Evolutionary conservation across 2,888 invertebrate genomes (phyloP), one percentile per base, ranked within the genome.

Genomic region (Parasteatoda lunata): DNA sequence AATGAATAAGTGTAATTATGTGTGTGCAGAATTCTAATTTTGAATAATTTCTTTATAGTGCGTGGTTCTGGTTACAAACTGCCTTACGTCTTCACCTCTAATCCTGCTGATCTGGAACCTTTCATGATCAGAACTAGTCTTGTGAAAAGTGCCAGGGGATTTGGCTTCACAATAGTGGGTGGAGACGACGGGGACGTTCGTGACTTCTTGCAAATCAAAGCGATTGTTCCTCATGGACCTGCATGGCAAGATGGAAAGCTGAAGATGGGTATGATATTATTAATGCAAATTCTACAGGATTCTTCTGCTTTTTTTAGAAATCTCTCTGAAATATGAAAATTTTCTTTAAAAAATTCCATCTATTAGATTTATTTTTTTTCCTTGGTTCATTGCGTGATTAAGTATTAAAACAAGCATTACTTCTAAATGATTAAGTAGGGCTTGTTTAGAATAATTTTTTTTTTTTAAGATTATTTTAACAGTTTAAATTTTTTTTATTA

Each of bases 141-240:
- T 85, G 94, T 97, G 47, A 99, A 99, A 93, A 97, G 98, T 88
- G 95, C 96, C 1, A 93, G 96, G 91, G 99, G 99, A 6, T 93
- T 99, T 83, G 99, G 99, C 1, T 98, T 99, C 92, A 99, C 99
- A 0, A 96, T 99, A 84, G 97, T 99, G 7, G 97, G 97, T 47
- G 98, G 98, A 3, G 97, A 97, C 91, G 96, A 96, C 80, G 91
- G 91, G 91, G 93, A 94, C 8, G 95, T 96, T 69, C 97, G 97
- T 90, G 98, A 98, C 91, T 99, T 98, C 92, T 93, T 99, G 71
- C 99, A 99, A 93, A 97, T 98, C 83, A 96, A 98, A 91, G 92
- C 96, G 83, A 96, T 97, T 75, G 97, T 98, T 30, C 96, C 97
- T 0, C 97, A 97, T 92, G 98, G 99, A 5, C 98, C 99, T 0